Conservation (phyloP, 2,888 invertebrate genomes). For the Balanococcus diminutus region DNA sequence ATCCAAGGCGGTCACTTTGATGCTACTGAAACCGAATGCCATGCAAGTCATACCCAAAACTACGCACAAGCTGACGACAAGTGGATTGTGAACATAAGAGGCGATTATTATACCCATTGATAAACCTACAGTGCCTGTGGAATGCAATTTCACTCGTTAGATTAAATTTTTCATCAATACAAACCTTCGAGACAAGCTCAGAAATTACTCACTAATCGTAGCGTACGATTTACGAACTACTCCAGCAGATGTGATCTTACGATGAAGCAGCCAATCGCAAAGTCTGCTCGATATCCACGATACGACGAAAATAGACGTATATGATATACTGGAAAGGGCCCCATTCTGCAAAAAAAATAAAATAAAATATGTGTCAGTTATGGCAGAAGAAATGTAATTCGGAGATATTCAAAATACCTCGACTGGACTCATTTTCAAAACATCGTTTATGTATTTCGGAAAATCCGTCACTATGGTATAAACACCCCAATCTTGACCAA, state of each 20-base stretch:
- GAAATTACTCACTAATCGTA: slow-evolving; percentile 62
- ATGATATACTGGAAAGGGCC: slow-evolving; percentile 69
- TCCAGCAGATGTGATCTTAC: slow-evolving; percentile 61
- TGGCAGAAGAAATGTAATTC: no score
- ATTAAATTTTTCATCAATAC: slow-evolving; percentile 50
- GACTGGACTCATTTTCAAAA: slow-evolving; percentile 70
- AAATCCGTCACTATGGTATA: slow-evolving; percentile 75
- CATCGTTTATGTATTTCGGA: slow-evolving; percentile 73
- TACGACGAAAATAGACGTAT: slow-evolving; percentile 72
- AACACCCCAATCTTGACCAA: slow-evolving; percentile 73
- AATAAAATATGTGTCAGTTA: not conserved
- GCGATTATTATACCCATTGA: slow-evolving; percentile 59
- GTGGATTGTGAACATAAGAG: slow-evolving; percentile 65
- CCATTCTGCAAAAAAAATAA: slow-evolving; percentile 64
- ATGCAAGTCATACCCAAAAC: slow-evolving; percentile 73
- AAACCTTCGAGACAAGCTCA: not conserved
- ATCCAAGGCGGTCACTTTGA: slow-evolving; percentile 73
- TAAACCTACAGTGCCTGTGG: slow-evolving; percentile 59
- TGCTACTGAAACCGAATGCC: slow-evolving; percentile 73
- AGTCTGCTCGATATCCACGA: slow-evolving; percentile 71
- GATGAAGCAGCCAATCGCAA: slow-evolving; percentile 69
- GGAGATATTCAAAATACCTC: slow-evolving; percentile 60
- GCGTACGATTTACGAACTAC: slow-evolving; percentile 64
- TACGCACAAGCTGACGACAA: slow-evolving; percentile 68
- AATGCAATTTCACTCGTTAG: not conserved